Conservation (phyloP, 2,113 vertebrate species). For the Notothenia rossii region DNA sequence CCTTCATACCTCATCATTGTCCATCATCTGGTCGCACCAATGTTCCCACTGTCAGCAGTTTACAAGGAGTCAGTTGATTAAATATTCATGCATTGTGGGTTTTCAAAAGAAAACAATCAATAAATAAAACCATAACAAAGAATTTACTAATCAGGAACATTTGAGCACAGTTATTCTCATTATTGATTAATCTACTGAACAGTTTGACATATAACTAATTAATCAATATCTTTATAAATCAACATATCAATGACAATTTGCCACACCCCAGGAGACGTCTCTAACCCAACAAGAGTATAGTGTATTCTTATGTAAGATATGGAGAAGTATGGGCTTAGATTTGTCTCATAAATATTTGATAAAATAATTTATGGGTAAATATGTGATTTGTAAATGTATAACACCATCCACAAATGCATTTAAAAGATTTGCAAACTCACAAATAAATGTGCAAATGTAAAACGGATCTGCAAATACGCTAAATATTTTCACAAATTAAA, state of each 20-base stretch:
- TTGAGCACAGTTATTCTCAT: not conserved
- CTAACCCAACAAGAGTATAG: not conserved
- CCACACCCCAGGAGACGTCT: not conserved
- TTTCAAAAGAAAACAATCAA: not conserved
- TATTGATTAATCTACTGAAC: not conserved
- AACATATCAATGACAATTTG: not conserved
- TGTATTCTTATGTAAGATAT: not conserved
- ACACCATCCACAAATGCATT: no score
- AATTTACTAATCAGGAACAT: not conserved
- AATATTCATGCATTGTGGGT: not conserved
- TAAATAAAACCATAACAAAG: no score
- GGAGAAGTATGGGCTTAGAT: not conserved
- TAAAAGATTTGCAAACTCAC: no score
- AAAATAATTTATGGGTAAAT: no score
- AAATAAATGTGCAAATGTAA: no score
- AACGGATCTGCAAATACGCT: no score
- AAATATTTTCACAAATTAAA: no score
- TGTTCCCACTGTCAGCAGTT: not conserved
- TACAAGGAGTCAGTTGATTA: not conserved
- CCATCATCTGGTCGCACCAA: not conserved
- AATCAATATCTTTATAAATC: not conserved
- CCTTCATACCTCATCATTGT: constrained; percentile 4
- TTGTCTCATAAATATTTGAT: no score
- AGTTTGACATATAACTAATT: not conserved
- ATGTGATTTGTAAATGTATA: no score